phyloP scores from a whole-genome alignment of 2,113 vertebrate genomes.

The Vimba vimba region DNA sequence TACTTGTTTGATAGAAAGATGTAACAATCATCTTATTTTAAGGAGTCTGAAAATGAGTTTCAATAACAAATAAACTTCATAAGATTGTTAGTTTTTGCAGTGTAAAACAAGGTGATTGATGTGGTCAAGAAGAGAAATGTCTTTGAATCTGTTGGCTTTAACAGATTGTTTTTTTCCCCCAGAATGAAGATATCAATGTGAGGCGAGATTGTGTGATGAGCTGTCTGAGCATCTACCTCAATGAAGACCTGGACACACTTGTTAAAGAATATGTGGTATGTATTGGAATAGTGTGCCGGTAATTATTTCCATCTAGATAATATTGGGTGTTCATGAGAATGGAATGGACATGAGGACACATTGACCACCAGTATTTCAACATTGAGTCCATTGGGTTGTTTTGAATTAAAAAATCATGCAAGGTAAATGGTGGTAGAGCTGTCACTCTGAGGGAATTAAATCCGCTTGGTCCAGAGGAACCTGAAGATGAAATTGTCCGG shows the following conservation, averaged over 20 bases:
- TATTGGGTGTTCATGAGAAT: neutral
- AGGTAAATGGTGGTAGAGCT: constrained; percentile 32
- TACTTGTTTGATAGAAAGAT: neutral
- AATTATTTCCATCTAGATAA: neutral
- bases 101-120: neutral
- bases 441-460: constrained; percentile 10
- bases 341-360: neutral
- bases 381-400: constrained; percentile 22
- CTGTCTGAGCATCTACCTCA: neutral
- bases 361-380: neutral
- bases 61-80: neutral
- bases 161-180: neutral
- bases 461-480: constrained; percentile 28
- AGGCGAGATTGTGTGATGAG: constrained; percentile 3
- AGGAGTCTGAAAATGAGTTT: neutral
- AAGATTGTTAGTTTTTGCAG: neutral
- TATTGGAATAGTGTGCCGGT: too few species aligned
- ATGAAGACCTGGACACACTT: too few species aligned
- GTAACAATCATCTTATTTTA: neutral
- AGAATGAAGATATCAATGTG: constrained; percentile 5
- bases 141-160: too few species aligned
- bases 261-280: too few species aligned
- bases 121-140: neutral
- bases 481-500: constrained; percentile 2
- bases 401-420: constrained; percentile 19